Conservation (phyloP, 2,113 vertebrate genomes). For the Smithornis capensis region DNA sequence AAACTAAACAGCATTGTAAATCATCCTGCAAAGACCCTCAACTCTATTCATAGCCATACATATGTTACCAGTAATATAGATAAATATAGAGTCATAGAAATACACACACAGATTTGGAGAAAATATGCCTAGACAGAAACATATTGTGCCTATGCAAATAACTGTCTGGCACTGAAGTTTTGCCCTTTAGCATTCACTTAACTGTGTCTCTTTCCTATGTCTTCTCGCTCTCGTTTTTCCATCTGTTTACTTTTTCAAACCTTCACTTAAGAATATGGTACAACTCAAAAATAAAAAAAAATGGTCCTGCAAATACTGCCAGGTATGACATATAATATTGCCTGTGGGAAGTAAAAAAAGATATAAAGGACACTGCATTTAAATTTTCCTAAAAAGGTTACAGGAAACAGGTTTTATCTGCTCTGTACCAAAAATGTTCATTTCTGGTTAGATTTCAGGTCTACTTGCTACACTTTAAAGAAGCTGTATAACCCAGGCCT, state of each 20-base stretch:
- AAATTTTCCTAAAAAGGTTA: constrained; percentile 69
- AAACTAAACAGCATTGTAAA: constrained; percentile 60
- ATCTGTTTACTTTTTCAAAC: constrained; percentile 74
- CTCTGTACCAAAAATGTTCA: constrained; percentile 38
- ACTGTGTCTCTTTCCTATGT: constrained; percentile 56
- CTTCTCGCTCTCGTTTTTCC: constrained; percentile 55
- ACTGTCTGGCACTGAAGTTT: constrained; percentile 75
- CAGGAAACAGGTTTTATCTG: constrained; percentile 61
- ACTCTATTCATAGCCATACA: constrained; percentile 76
- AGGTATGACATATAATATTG: constrained; percentile 61
- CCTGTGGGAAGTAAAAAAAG: background rate
- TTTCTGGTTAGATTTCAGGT: constrained; percentile 67
- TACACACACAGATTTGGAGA: constrained; percentile 73
- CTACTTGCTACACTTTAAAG: constrained; percentile 71
- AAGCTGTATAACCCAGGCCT: constrained; percentile 76
- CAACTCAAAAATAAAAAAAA: constrained; percentile 73
- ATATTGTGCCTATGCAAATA: constrained; percentile 82
- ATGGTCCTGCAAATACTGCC: constrained; percentile 63
- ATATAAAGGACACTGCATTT: constrained; percentile 13
- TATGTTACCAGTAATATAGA: constrained; percentile 77
- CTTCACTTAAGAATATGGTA: constrained; percentile 63
- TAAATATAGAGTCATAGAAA: constrained; percentile 80
- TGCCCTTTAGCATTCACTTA: constrained; percentile 77
- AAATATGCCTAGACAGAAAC: constrained; percentile 77
- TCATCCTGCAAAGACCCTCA: constrained; percentile 67